Evolutionary conservation across 2,888 invertebrate genomes (phyloP).

Genomic region (Calephelis perditalis): DNA sequence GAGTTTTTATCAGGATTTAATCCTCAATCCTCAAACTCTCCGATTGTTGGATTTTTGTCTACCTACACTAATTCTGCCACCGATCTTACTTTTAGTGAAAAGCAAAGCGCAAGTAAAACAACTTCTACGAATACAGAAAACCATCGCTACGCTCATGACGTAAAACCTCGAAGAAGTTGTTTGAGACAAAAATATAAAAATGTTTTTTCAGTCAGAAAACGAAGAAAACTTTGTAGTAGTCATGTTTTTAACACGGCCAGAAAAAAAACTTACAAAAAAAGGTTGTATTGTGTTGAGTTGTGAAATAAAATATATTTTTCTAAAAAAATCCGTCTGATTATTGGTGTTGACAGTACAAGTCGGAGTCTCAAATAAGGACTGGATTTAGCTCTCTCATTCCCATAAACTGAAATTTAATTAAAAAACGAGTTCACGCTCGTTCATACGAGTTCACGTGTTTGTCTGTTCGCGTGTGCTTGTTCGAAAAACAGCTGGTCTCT

Average conservation of each 20-base stretch:
- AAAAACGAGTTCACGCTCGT: no score
- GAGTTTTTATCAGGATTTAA: conserved; percentile 35
- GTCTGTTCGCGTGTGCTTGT: no score
- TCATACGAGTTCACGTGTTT: no score
- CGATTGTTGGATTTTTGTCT: conserved; percentile 40
- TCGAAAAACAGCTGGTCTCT: no score
- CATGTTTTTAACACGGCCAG: conserved; percentile 20
- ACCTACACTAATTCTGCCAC: conserved; percentile 21
- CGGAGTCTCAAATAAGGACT: no score
- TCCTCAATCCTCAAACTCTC: conserved; percentile 36
- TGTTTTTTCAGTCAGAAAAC: conserved; percentile 43
- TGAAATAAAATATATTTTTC: not conserved
- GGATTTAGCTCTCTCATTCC: no score
- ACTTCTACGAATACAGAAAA: conserved; percentile 16
- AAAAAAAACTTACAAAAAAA: conserved; percentile 16
- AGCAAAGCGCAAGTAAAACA: conserved; percentile 7
- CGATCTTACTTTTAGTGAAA: conserved; percentile 9
- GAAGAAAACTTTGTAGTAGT: conserved; percentile 37
- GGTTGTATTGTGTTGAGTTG: not conserved
- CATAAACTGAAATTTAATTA: no score
- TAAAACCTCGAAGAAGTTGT: conserved; percentile 42
- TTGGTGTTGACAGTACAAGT: no score
- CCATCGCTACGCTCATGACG: conserved; percentile 20
- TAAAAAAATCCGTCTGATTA: no score
- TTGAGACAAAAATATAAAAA: conserved; percentile 48